Base-by-base conservation (phyloP, 92 coral and sea anemone genomes). In the Phymanthus crucifer region DNA sequence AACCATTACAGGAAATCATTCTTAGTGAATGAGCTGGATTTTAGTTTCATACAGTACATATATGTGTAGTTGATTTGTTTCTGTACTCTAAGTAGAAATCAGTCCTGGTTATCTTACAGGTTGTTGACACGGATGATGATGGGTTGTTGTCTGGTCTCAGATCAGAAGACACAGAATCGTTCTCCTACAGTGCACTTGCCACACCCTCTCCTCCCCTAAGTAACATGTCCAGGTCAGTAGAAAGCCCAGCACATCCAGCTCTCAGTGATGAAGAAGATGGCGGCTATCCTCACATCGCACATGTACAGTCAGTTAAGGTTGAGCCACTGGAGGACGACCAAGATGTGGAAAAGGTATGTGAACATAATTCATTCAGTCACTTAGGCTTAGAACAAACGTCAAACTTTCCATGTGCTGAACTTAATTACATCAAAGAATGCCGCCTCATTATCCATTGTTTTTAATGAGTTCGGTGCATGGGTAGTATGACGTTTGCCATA, bases 301-400 rank as follows among this genome's bases (percentile, higher is more conserved):
- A 92, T 85, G 97, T 92, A 58, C 93, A 91, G 75, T 89, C 97
- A 38, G 94, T 90, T 38, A 92, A 92, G 74, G 89, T 92, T 2
- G 97, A 92, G 75, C 97, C 94, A 0, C 78, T 91, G 26, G 97
- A 92, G 45, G 97, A 92, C 35, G 89, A 90, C 56, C 90, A 92
- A 29, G 84, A 85, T 48, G 85, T 89, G 26, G 97, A 92, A 24
- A 85, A 87, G 90, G 92, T 92, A 77, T 54, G 11, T 17, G 1
- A 43, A 38, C 10, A 43, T 17, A 43, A 43, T 43, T 43, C 48
- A 43, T 43, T n/a, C n/a, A n/a, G n/a, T n/a, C n/a, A n/a, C n/a
- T n/a, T n/a, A n/a, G n/a, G n/a, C n/a, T n/a, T n/a, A n/a, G n/a
- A n/a, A n/a, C n/a, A n/a, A n/a, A n/a, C n/a, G n/a, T n/a, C n/a